phyloP scores from a whole-genome alignment of 2,888 invertebrate species.

The Agriopis aurantiaria region DNA sequence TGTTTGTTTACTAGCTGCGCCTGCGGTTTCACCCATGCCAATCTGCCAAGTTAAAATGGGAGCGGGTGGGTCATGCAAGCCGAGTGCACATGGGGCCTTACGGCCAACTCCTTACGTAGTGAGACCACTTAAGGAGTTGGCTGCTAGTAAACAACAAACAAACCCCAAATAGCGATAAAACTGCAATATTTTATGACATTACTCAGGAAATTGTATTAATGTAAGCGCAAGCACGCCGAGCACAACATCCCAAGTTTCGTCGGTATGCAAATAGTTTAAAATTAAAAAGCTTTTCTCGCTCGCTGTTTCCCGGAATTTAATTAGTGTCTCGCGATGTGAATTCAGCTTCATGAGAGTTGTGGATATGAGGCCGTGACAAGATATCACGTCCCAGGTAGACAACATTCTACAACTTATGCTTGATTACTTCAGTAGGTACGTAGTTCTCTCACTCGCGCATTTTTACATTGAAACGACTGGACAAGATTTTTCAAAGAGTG shows the following conservation, averaged over 20 bases:
- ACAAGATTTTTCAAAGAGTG: no score
- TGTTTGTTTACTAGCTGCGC: no score
- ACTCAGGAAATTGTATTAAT: neutral
- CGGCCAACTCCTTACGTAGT: no score
- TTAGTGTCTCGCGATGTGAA: conserved; percentile 72
- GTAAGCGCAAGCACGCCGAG: neutral
- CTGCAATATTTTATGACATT: neutral
- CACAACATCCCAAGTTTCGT: conserved; percentile 30
- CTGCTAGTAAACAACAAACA: no score
- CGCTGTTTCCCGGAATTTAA: conserved; percentile 73
- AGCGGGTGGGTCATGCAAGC: no score
- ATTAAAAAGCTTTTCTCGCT: conserved; percentile 62
- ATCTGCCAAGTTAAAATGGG: no score
- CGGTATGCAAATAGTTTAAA: conserved; percentile 50
- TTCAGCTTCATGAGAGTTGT: conserved; percentile 64
- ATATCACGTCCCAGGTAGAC: conserved; percentile 1
- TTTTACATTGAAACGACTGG: no score
- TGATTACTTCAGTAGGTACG: neutral
- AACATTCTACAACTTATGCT: neutral
- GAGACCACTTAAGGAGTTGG: no score
- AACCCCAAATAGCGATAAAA: neutral
- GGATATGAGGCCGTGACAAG: conserved; percentile 54
- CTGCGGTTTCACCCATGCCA: no score
- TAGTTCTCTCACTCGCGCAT: no score
- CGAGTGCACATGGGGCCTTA: no score